A percentile compares a stretch with the other conserved stretches of the same genome.
Conservation (phyloP, 1,140 invertebrate genomes). For the Bradynema listronoti region DNA sequence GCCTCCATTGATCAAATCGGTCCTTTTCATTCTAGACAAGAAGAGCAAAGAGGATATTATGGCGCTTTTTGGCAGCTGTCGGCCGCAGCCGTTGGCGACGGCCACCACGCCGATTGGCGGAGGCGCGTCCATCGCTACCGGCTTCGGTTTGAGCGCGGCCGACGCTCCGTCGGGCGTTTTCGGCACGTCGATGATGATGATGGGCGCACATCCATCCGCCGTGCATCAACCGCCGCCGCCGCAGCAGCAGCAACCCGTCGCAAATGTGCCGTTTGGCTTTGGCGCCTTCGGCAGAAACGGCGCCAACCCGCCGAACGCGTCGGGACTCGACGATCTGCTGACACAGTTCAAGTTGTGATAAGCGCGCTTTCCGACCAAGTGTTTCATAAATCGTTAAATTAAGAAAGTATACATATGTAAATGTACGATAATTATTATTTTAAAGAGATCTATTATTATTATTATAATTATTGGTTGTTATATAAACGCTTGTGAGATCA, state of each 20-base stretch:
- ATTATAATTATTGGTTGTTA: too few relatives aligned
- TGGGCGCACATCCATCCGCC: not conserved
- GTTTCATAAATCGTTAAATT: too few relatives aligned
- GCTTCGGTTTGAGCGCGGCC: too few relatives aligned
- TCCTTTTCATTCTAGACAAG: too few relatives aligned
- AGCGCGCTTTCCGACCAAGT: too few relatives aligned
- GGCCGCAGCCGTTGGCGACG: too few relatives aligned
- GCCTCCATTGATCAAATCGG: too few relatives aligned
- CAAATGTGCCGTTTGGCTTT: not conserved
- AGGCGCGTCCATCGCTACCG: constrained; percentile 2
- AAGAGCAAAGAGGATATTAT: constrained; percentile 22
- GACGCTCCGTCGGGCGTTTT: not conserved
- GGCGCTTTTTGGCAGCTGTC: constrained; percentile 11
- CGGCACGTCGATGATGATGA: not conserved
- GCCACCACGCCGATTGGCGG: too few relatives aligned
- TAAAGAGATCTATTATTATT: too few relatives aligned
- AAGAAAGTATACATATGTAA: too few relatives aligned
- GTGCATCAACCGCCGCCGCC: not conserved
- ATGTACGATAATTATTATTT: too few relatives aligned
- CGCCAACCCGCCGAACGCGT: not conserved
- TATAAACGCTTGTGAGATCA: too few relatives aligned
- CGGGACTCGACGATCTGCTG: constrained; percentile 5
- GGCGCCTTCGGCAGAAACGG: not conserved
- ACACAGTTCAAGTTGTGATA: constrained; percentile 6
- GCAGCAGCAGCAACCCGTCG: not conserved